These are phyloP conservation scores for Callithrix jacchus DNA, from an alignment of 2,113 vertebrate genomes.

Conservation along the genomic window DNA sequence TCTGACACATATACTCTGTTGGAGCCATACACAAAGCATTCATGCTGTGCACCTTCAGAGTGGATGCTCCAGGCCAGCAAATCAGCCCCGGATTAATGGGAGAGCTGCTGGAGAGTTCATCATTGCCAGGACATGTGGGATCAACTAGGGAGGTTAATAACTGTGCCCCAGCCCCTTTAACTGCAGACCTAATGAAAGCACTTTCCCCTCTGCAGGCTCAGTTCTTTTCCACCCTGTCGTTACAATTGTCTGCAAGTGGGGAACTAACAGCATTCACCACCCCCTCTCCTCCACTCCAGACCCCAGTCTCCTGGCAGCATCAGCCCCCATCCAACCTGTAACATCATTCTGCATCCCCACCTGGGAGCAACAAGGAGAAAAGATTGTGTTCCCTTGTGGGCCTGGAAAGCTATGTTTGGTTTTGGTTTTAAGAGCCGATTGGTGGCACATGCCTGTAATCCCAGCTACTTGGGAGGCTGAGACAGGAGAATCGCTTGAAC, in stretches of 20 bases:
- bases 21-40: accelerated
- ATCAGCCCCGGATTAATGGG: accelerated
- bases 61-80: not conserved
- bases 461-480: no score
- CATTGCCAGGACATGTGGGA: accelerated
- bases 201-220: accelerated
- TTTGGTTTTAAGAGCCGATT: not conserved
- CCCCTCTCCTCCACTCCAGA: accelerated
- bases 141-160: not conserved
- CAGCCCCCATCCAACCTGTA: not conserved
- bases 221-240: not conserved
- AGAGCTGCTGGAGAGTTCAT: not conserved
- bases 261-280: accelerated
- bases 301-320: not conserved
- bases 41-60: not conserved
- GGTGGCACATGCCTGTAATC: no score
- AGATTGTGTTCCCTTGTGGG: not conserved
- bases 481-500: no score
- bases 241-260: accelerated
- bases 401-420: not conserved
- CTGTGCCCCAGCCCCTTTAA: accelerated
- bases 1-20: accelerated
- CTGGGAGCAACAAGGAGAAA: accelerated
- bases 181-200: accelerated
- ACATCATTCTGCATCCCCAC: accelerated